phyloP scores from a whole-genome alignment of 2,888 invertebrate genomes.

The Escarpia spicata region DNA sequence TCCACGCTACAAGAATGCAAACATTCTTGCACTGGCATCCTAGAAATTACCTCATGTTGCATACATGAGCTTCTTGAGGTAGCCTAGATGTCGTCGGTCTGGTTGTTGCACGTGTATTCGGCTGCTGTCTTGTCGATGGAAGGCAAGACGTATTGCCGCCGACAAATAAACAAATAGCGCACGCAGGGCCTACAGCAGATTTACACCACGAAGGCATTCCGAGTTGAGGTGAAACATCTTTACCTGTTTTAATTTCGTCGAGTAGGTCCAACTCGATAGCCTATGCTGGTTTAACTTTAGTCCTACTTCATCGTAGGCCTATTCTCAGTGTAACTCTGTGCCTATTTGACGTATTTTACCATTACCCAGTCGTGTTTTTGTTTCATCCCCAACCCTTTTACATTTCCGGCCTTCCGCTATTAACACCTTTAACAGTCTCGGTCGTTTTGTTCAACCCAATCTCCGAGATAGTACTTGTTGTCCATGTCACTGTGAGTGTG shows the following conservation, averaged over 20 bases:
- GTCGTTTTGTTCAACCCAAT: not conserved
- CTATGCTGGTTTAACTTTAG: not conserved
- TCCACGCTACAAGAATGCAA: not conserved
- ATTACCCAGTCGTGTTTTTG: not conserved
- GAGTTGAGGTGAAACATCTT: not conserved
- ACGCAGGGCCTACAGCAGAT: not conserved
- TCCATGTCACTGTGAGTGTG: too few species aligned
- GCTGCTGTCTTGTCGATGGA: not conserved
- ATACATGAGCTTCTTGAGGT: not conserved
- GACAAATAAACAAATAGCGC: not conserved
- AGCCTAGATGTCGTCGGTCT: not conserved
- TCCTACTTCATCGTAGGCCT: not conserved
- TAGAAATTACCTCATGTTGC: not conserved
- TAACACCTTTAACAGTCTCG: not conserved
- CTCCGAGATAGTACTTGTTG: not conserved
- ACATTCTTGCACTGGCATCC: not conserved
- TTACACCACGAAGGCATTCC: not conserved
- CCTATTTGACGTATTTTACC: not conserved
- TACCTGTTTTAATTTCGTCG: not conserved
- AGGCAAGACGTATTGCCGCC: not conserved
- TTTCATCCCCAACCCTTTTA: not conserved
- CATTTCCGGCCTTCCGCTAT: not conserved
- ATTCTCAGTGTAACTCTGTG: not conserved
- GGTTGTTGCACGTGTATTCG: not conserved
- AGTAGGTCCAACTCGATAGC: not conserved